Evolutionary conservation across 2,888 invertebrate genomes (phyloP).

Genomic region (Gastrophysa polygoni): DNA sequence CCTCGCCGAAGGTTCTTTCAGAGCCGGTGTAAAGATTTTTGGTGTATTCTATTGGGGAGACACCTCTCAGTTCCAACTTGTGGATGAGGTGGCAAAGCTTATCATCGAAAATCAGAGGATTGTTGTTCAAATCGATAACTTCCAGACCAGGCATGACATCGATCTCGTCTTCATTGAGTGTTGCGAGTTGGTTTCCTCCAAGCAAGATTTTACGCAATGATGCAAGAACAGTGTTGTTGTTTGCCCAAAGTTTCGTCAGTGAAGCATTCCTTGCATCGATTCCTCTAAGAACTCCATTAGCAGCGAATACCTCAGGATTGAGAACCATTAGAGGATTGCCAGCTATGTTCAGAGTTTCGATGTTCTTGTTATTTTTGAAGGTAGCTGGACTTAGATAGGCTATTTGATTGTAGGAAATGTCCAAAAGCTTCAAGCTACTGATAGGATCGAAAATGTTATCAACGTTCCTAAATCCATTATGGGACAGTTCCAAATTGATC

Average conservation of each 20-base stretch:
- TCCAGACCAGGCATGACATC: slow-evolving; percentile 64
- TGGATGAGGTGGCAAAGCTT: slow-evolving; percentile 71
- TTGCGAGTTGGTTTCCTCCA: slow-evolving; percentile 65
- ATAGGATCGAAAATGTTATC: slow-evolving; percentile 63
- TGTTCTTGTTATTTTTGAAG: slow-evolving; percentile 70
- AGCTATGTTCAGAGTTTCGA: slow-evolving; percentile 71
- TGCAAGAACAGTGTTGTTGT: slow-evolving; percentile 40
- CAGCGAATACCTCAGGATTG: slow-evolving; percentile 70
- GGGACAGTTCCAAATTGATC: slow-evolving; percentile 65
- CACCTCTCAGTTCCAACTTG: slow-evolving; percentile 66
- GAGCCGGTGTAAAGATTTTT: slow-evolving; percentile 33
- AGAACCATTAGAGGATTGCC: slow-evolving; percentile 72
- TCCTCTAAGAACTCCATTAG: slow-evolving; percentile 66
- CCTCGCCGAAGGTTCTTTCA: slow-evolving; percentile 37
- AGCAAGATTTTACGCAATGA: slow-evolving; percentile 60
- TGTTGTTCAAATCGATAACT: slow-evolving; percentile 67
- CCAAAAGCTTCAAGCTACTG: slow-evolving; percentile 69
- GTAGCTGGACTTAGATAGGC: slow-evolving; percentile 65
- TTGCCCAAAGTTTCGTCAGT: slow-evolving; percentile 69
- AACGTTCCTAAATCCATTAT: slow-evolving; percentile 65
- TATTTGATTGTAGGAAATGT: slow-evolving; percentile 75
- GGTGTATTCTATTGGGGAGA: slow-evolving; percentile 60
- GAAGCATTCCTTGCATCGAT: slow-evolving; percentile 75
- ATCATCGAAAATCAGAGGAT: slow-evolving; percentile 71
- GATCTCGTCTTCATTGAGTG: slow-evolving; percentile 65